A percentile compares a stretch with the other conserved stretches of the same genome.
phyloP scores from a whole-genome alignment of 2,113 vertebrate genomes.

The Solenodon paradoxus region DNA sequence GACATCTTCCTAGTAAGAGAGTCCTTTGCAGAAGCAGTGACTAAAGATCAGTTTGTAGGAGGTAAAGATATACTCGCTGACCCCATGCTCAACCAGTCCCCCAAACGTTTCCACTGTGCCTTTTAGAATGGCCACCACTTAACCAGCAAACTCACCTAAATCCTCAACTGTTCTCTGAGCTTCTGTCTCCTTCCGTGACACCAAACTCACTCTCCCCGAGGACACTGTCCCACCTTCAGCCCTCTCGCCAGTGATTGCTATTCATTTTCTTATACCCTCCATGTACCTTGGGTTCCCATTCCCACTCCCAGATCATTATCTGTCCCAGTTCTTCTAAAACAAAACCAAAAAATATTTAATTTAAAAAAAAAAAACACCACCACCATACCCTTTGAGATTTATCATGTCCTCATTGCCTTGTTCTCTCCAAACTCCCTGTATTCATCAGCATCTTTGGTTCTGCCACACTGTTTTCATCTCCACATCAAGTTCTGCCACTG shows the following conservation, averaged over 20 bases:
- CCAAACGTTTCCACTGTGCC: background rate
- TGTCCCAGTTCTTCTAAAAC: background rate
- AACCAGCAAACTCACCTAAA: background rate
- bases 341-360: background rate
- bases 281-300: background rate
- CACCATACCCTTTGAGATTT: background rate
- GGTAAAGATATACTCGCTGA: background rate
- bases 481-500: background rate
- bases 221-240: background rate
- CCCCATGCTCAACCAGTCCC: background rate
- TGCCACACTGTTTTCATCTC: background rate
- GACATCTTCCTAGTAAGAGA: background rate
- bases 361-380: too few species aligned
- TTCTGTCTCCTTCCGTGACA: background rate
- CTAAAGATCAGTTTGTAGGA: background rate
- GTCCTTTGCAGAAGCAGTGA: background rate
- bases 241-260: background rate
- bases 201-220: background rate
- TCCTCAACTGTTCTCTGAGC: background rate
- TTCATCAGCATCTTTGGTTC: background rate
- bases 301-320: background rate
- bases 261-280: background rate
- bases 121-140: background rate
- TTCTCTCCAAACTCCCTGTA: background rate
- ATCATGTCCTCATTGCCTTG: background rate